These are phyloP conservation scores for Prunella himalayana DNA, from an alignment of 2,113 vertebrate species.

Conservation along the genomic window DNA sequence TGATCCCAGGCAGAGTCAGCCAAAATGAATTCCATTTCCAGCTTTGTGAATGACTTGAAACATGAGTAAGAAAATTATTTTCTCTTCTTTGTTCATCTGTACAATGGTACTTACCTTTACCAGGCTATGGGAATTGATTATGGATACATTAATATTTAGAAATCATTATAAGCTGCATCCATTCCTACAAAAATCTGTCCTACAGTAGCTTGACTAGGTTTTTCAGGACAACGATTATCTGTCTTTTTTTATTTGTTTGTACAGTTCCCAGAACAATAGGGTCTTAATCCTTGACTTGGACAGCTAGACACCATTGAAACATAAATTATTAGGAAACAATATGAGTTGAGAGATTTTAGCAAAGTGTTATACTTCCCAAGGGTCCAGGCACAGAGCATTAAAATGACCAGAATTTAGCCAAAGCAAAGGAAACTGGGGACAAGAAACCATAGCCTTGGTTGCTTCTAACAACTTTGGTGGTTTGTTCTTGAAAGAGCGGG, in stretches of 20 bases:
- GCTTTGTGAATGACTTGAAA: not conserved
- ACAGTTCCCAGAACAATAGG: conserved; percentile 39
- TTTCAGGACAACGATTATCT: conserved; percentile 2
- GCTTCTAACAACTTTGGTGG: conserved; percentile 47
- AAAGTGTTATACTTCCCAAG: conserved; percentile 26
- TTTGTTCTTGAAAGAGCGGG: conserved; percentile 24
- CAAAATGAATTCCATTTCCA: not conserved
- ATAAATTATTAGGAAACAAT: conserved; percentile 59
- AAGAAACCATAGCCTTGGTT: conserved; percentile 6
- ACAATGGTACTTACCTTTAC: not conserved
- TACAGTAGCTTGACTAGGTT: conserved; percentile 35
- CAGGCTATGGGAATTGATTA: not conserved
- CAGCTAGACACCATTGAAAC: conserved; percentile 50
- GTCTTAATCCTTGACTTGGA: conserved; percentile 51
- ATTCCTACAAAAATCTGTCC: not conserved
- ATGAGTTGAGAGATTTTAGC: conserved; percentile 49
- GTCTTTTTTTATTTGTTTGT: conserved; percentile 15
- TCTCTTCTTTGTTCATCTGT: not conserved
- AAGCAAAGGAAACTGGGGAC: conserved; percentile 46
- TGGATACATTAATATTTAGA: not conserved
- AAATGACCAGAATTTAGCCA: conserved; percentile 17
- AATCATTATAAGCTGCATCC: not conserved
- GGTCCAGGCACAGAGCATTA: not conserved
- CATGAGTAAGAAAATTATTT: not conserved
- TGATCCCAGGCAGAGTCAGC: not conserved